phyloP scores from a whole-genome alignment of 2,113 vertebrate species.

The Burhinus oedicnemus region DNA sequence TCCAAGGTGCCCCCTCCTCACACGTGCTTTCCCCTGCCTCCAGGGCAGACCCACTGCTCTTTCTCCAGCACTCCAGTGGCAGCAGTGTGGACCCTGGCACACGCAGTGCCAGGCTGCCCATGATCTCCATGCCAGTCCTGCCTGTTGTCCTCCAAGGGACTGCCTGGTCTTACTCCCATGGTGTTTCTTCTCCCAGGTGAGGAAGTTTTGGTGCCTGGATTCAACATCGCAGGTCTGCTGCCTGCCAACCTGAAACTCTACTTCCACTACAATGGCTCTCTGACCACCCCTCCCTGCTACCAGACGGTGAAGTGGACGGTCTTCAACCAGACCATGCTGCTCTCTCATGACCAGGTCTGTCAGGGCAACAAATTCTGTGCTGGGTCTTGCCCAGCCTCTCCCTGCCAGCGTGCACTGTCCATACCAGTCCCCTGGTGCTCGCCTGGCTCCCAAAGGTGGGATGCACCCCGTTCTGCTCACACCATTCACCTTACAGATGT shows the following conservation, averaged over 20 bases:
- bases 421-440: background rate
- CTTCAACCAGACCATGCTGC: constrained; percentile 83
- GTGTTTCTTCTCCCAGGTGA: constrained; percentile 62
- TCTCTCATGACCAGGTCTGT: constrained; percentile 69
- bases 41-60: background rate
- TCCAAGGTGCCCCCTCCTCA: background rate
- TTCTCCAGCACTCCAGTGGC: background rate
- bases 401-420: fast-evolving
- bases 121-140: background rate
- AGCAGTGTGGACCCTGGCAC: background rate
- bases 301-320: constrained; percentile 87
- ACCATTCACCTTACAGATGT: background rate
- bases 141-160: background rate
- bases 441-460: background rate
- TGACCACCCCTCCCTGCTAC: constrained; percentile 87
- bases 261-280: constrained; percentile 85
- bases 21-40: background rate
- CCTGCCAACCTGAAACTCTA: constrained; percentile 79
- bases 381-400: background rate
- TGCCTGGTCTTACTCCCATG: background rate
- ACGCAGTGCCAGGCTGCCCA: background rate
- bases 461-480: background rate
- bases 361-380: background rate
- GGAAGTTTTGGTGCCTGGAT: constrained; percentile 73
- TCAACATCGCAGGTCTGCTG: constrained; percentile 82